Evolutionary conservation across 2,888 invertebrate genomes (phyloP).

Genomic region (Abscondita cerata): DNA sequence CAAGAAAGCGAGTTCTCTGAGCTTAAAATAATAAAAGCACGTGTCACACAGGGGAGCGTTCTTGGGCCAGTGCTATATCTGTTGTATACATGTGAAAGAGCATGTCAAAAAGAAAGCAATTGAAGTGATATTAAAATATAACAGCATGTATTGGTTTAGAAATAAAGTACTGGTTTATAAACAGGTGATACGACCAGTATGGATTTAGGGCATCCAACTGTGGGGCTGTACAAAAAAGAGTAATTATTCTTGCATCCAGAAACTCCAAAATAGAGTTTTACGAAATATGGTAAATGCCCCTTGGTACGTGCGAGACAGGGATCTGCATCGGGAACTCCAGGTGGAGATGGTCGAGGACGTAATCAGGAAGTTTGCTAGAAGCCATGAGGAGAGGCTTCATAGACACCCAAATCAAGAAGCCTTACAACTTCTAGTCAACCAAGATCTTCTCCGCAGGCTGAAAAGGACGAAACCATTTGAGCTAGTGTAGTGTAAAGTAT

Average conservation of each 20-base stretch:
- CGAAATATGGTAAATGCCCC: not conserved
- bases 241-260: conserved; percentile 9
- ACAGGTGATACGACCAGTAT: conserved; percentile 10
- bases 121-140: conserved; percentile 8
- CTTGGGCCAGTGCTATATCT: conserved; percentile 12
- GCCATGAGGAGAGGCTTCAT: conserved; percentile 10
- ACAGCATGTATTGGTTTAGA: conserved; percentile 7
- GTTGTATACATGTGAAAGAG: too few species aligned
- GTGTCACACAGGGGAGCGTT: conserved; percentile 9
- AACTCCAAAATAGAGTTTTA: conserved; percentile 6
- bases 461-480: conserved; percentile 11
- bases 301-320: conserved; percentile 7
- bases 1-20: conserved; percentile 9
- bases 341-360: conserved; percentile 12
- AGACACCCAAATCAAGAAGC: conserved; percentile 8
- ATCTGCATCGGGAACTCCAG: conserved; percentile 12
- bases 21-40: conserved; percentile 6
- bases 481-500: conserved; percentile 3
- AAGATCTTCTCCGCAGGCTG: conserved; percentile 9
- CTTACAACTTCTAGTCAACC: conserved; percentile 12
- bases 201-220: conserved; percentile 10
- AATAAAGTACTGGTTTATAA: conserved; percentile 12
- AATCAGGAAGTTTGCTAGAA: conserved; percentile 13
- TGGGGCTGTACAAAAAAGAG: conserved; percentile 12
- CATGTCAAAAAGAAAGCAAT: conserved; percentile 12